A percentile compares a stretch with the other conserved stretches of the same genome.
These are phyloP conservation scores for Smittia aterrima DNA, from an alignment of 2,888 invertebrate species.

Conservation along the genomic window DNA sequence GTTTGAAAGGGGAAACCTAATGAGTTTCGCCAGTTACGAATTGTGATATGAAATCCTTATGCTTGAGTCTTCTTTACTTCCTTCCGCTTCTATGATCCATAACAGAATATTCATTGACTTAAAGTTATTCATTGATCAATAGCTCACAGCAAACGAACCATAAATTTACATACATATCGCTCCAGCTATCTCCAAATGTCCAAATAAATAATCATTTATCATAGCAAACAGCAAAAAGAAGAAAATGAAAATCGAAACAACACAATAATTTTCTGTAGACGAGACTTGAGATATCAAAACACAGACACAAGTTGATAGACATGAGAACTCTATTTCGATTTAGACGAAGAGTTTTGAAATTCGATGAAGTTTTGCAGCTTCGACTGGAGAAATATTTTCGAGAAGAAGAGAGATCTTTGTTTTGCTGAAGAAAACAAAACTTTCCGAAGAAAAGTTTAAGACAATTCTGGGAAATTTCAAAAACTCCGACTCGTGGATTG, in stretches of 20 bases:
- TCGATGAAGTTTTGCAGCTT: too few species aligned
- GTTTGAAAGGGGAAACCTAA: background rate
- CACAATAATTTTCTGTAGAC: slow-evolving; percentile 10
- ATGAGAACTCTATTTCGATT: background rate
- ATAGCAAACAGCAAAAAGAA: background rate
- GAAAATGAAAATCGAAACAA: background rate
- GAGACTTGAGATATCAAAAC: background rate
- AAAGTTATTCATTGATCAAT: background rate
- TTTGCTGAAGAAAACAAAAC: too few species aligned
- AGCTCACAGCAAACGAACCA: background rate
- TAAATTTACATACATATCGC: slow-evolving; percentile 32
- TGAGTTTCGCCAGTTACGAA: background rate
- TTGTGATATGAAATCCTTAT: slow-evolving; percentile 2
- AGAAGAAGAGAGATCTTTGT: too few species aligned
- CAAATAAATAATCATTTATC: slow-evolving; percentile 1
- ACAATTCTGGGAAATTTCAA: too few species aligned
- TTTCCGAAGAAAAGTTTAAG: too few species aligned
- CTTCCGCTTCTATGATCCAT: background rate
- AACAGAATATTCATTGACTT: too few species aligned
- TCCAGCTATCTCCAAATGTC: slow-evolving; percentile 22
- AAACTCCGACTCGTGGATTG: too few species aligned
- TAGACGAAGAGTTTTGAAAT: too few species aligned
- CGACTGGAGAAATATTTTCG: too few species aligned
- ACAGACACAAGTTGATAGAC: background rate
- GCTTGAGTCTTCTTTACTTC: background rate